Base-by-base conservation (phyloP, 1,140 invertebrate species). In the Lanistes nyassanus region DNA sequence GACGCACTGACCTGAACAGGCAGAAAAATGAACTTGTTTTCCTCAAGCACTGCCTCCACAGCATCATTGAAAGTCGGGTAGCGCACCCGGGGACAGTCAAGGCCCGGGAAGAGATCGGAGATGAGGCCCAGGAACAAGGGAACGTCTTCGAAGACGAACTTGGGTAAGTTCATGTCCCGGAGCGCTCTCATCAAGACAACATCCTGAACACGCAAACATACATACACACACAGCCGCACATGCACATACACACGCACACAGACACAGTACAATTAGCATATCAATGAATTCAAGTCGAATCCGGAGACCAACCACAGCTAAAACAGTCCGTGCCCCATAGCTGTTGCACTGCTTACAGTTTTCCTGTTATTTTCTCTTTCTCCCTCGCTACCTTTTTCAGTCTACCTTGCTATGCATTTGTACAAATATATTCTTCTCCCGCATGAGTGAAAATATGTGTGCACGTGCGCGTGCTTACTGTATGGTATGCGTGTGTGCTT, bases 81-180 rank as follows among this genome's bases (percentile, higher is more conserved):
- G 2, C 92, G 92, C 3, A 95, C 92, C 81, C 94, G 91, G 1
- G 94, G 94, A 86, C 94, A 96, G 76, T 96, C 93, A 67, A 96
- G 89, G 1, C 94, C 94, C 0, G 95, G 95, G 88, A 97, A 97
- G 31, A 97, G 88, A 88, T 97, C 95, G 65, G 92, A 92, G 74
- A 97, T 95, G 29, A 96, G 90, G 1, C 94, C 94, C 74, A 96
- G 86, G 87, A 97, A 97, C 9, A 97, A 87, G 0, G 95, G 94
- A 1, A 96, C 94, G 87, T 97, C 95, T 81, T 97, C 95, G 83
- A 92, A 94, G 9, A 96, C 92, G 83, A 97, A 96, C 86, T 97
- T 97, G 0, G 95, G 95, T 80, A 95, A 91, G 88, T 97, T 97
- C 94, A 97, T 96, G 84, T 97, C 96, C 83, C 94, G 92, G 19